A percentile compares a stretch with the other conserved stretches of the same genome.
These are phyloP conservation scores for Heterocephalus glaber DNA, from an alignment of 2,113 vertebrate species.

Conservation along the genomic window DNA sequence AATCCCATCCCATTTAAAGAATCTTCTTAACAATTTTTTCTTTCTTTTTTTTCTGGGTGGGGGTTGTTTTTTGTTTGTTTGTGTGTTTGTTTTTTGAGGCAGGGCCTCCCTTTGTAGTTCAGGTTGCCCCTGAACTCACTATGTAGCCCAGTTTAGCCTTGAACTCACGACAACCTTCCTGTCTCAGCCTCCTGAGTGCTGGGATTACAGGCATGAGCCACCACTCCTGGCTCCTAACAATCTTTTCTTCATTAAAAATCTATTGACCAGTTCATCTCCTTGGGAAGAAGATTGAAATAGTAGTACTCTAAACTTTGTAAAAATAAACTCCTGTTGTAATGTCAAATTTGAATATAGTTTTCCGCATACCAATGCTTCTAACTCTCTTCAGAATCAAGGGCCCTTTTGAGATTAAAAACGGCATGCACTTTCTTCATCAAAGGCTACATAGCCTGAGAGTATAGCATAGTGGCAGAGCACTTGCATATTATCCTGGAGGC, in stretches of 20 bases:
- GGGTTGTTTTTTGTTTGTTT: no score
- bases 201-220: no score
- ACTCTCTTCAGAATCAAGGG: not conserved
- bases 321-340: conserved; percentile 23
- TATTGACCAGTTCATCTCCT: not conserved
- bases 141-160: no score
- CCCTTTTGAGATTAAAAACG: not conserved
- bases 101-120: no score
- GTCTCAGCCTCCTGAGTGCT: no score
- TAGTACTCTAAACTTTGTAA: not conserved
- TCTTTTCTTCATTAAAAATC: conserved; percentile 37
- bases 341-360: conserved; percentile 20
- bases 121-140: no score
- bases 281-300: conserved; percentile 47
- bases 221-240: not conserved
- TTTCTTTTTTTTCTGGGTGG: not conserved
- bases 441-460: not conserved
- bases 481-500: not conserved
- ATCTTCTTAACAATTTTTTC: not conserved
- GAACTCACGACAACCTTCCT: no score
- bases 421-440: not conserved
- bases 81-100: no score
- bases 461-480: not conserved
- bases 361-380: not conserved
- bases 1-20: conserved; percentile 7